Percentiles rank a stretch among this genome's conserved stretches.
Conservation (phyloP, 2,113 vertebrate genomes). For the Acrocephalus kingi region DNA sequence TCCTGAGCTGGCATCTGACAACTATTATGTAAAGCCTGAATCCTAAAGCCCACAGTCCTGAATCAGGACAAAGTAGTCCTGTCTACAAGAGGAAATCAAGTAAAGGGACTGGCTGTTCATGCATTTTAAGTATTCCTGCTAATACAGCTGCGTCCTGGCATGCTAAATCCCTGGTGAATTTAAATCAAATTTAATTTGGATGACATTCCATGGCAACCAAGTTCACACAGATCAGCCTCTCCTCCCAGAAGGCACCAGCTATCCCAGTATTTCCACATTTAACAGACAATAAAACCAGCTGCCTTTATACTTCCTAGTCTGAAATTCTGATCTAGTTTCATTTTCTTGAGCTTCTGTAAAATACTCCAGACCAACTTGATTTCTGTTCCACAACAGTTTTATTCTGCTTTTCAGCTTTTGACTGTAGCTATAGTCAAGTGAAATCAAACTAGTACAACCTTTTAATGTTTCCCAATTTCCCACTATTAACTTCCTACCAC, state of each 20-base stretch:
- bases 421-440: background rate
- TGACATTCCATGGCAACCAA: background rate
- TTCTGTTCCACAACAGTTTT: background rate
- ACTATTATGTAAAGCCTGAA: background rate
- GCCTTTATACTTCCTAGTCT: background rate
- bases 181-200: background rate
- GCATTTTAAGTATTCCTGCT: background rate
- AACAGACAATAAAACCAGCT: background rate
- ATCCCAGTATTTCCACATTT: conserved; percentile 1
- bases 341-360: background rate
- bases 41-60: background rate
- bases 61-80: background rate
- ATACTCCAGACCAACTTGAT: background rate
- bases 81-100: background rate
- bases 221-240: background rate
- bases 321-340: background rate
- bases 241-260: background rate
- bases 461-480: background rate
- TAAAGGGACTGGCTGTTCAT: background rate
- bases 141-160: background rate
- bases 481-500: conserved; percentile 2
- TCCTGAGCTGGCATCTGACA: background rate
- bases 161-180: background rate
- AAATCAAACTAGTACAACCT: background rate
- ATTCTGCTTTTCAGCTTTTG: background rate